A percentile compares a stretch with the other conserved stretches of the same genome.
Evolutionary conservation across 2,113 vertebrate species (phyloP).

Genomic region (Sinosuthora webbiana): DNA sequence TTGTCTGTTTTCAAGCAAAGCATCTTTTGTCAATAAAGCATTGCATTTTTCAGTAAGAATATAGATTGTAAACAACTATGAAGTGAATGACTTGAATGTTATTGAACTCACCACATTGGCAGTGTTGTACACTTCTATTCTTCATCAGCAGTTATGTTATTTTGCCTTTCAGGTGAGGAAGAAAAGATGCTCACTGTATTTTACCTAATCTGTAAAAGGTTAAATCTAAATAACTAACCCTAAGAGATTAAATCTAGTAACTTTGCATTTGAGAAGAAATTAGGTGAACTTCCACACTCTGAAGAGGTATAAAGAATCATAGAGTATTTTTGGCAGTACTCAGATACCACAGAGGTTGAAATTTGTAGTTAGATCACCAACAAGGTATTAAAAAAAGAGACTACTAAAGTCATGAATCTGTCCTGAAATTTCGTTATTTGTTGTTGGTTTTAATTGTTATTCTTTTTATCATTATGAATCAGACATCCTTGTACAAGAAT

Average conservation of each 20-base stretch:
- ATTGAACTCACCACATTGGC: background rate
- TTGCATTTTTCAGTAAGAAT: background rate
- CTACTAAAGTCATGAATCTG: background rate
- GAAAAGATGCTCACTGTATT: background rate
- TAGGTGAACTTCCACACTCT: background rate
- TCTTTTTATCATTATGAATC: constrained; percentile 44
- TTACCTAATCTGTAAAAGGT: background rate
- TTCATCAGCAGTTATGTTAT: background rate
- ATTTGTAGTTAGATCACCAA: background rate
- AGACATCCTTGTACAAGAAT: constrained; percentile 99
- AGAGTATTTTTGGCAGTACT: background rate
- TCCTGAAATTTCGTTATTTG: background rate
- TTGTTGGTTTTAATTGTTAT: background rate
- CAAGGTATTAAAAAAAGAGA: background rate
- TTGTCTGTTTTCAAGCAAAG: background rate
- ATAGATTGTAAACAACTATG: background rate
- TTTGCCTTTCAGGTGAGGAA: background rate
- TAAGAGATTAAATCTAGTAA: background rate
- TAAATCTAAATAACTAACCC: background rate
- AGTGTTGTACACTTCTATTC: background rate
- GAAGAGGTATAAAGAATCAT: background rate
- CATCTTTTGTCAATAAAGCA: background rate
- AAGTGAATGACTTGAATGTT: background rate
- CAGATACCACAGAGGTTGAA: background rate
- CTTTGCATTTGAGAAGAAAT: background rate